Evolutionary conservation across 2,113 vertebrate species (phyloP).

Genomic region (Phasianus colchicus): DNA sequence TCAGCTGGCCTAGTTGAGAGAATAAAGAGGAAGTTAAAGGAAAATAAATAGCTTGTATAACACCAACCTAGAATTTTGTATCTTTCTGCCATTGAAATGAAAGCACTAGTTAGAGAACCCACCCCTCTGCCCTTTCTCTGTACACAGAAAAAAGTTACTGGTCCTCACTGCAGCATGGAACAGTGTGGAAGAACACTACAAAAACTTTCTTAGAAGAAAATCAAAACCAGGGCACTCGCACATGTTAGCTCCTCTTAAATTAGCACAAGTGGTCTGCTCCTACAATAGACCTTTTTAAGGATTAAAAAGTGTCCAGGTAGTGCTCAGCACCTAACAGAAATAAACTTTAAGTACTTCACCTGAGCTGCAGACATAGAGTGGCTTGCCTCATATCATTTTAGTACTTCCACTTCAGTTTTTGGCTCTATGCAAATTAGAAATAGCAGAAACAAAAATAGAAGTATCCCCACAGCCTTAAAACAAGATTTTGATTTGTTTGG

Average conservation of each 20-base stretch:
- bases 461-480: background rate
- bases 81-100: background rate
- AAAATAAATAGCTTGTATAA: background rate
- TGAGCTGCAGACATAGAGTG: background rate
- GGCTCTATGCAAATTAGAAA: background rate
- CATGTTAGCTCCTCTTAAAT: background rate
- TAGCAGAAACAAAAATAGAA: background rate
- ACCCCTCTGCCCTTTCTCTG: background rate
- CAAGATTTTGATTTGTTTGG: fast-evolving
- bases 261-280: background rate
- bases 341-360: background rate
- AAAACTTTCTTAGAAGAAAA: background rate
- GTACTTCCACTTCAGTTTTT: background rate
- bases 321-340: background rate
- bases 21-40: background rate
- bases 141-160: background rate
- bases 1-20: constrained; percentile 20
- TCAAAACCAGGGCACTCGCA: background rate
- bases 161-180: background rate
- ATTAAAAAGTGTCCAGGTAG: background rate
- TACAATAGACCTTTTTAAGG: background rate
- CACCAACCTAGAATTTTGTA: background rate
- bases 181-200: background rate
- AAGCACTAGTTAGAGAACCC: background rate
- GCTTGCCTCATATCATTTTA: background rate